Percentiles rank a stretch among this genome's conserved stretches.
These are phyloP conservation scores for Puffinus mauretanicus DNA, from an alignment of 2,113 vertebrate genomes.

Conservation along the genomic window DNA sequence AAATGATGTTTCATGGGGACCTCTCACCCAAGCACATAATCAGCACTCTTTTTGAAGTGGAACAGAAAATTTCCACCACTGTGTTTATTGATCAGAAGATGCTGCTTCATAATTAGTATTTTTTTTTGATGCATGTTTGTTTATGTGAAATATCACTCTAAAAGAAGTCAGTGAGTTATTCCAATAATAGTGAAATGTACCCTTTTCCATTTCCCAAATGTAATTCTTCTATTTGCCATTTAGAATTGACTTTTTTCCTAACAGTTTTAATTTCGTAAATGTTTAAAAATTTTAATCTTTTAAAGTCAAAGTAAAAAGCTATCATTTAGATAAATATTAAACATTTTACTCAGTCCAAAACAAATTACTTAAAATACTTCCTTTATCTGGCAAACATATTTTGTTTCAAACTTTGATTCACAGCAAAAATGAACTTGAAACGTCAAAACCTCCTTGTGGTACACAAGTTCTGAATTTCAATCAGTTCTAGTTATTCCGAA, in stretches of 20 bases:
- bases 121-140: not conserved
- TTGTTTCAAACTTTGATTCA: not conserved
- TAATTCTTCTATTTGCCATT: not conserved
- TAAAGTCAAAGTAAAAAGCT: not conserved
- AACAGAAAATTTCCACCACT: not conserved
- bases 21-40: not conserved
- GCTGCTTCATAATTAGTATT: not conserved
- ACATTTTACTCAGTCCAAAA: not conserved
- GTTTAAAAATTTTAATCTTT: not conserved
- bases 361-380: not conserved
- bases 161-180: not conserved
- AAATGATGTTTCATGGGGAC: not conserved
- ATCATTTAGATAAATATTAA: not conserved
- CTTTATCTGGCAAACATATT: not conserved
- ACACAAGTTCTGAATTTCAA: not conserved
- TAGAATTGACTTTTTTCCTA: not conserved
- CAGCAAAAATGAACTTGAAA: not conserved
- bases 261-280: not conserved
- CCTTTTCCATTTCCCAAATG: not conserved
- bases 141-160: not conserved
- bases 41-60: not conserved
- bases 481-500: not conserved
- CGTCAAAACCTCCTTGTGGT: not conserved
- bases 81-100: not conserved
- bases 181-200: not conserved